These are phyloP conservation scores for Phlogophora meticulosa DNA, from an alignment of 2,888 invertebrate species.

Conservation along the genomic window DNA sequence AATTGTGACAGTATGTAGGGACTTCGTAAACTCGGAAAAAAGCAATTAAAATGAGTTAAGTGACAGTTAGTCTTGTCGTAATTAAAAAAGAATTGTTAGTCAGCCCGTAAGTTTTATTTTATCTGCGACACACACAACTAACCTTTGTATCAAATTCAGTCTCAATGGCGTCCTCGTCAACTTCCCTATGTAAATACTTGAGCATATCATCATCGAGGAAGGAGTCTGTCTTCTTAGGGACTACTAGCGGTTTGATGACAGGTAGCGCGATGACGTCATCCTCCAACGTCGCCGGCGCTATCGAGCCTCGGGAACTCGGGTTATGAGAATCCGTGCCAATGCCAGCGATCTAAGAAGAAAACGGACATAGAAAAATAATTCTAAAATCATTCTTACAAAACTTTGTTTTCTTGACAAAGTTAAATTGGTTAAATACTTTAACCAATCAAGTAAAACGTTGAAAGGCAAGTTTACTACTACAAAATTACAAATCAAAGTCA, in stretches of 20 bases:
- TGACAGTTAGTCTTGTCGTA: too few relatives aligned
- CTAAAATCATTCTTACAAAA: too few relatives aligned
- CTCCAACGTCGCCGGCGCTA: constrained; percentile 88
- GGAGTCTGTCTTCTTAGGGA: constrained; percentile 79
- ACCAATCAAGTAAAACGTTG: too few relatives aligned
- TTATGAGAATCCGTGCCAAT: constrained; percentile 93
- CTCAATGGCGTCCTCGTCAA: constrained; percentile 93
- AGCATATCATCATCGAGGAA: constrained; percentile 92
- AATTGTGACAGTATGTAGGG: too few relatives aligned
- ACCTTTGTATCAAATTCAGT: constrained; percentile 93
- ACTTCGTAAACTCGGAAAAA: too few relatives aligned
- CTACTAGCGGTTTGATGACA: constrained; percentile 72
- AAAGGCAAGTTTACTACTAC: too few relatives aligned
- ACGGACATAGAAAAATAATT: not conserved
- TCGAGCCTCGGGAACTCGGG: constrained; percentile 92
- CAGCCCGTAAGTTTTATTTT: too few relatives aligned
- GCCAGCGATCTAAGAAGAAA: constrained; percentile 88
- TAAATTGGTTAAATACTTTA: too few relatives aligned
- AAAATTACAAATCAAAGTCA: too few relatives aligned
- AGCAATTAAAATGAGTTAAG: too few relatives aligned
- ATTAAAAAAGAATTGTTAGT: too few relatives aligned
- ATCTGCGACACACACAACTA: constrained; percentile 16
- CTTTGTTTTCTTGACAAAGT: too few relatives aligned
- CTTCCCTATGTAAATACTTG: constrained; percentile 92
- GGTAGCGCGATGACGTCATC: constrained; percentile 78